These are phyloP conservation scores for Acanthoscelides obtectus DNA, from an alignment of 2,888 invertebrate species.

Conservation along the genomic window DNA sequence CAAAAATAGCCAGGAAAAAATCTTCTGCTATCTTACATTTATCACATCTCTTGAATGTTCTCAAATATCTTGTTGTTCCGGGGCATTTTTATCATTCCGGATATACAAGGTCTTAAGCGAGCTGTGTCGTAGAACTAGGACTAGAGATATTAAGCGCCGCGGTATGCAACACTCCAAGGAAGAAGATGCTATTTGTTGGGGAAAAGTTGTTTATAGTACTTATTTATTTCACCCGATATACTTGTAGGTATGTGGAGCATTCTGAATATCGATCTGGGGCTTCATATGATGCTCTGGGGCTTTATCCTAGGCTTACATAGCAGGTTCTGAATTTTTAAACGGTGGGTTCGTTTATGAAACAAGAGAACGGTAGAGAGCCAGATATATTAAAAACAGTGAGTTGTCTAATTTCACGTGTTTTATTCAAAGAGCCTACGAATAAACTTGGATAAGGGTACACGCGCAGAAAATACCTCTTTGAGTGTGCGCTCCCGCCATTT, in stretches of 20 bases:
- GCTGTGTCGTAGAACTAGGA: no score
- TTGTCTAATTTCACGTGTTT: background rate
- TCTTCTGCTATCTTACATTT: no score
- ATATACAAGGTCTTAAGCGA: no score
- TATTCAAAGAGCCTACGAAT: background rate
- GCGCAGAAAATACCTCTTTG: background rate
- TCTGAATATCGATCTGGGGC: background rate
- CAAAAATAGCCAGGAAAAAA: no score
- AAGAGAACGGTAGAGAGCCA: background rate
- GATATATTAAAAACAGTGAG: background rate
- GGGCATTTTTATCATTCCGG: no score
- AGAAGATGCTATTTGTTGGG: no score
- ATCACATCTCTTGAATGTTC: no score
- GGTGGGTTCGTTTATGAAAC: background rate
- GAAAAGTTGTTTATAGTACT: no score
- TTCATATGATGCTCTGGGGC: background rate
- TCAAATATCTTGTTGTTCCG: no score
- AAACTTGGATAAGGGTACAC: background rate
- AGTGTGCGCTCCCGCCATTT: background rate
- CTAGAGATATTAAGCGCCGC: no score
- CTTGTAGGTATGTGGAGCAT: background rate
- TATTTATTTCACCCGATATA: no score
- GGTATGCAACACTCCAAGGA: no score
- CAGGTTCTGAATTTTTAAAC: background rate
- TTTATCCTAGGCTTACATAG: background rate